Evolutionary conservation across 2,888 invertebrate species (phyloP).

Genomic region (Drosophila neutralis): DNA sequence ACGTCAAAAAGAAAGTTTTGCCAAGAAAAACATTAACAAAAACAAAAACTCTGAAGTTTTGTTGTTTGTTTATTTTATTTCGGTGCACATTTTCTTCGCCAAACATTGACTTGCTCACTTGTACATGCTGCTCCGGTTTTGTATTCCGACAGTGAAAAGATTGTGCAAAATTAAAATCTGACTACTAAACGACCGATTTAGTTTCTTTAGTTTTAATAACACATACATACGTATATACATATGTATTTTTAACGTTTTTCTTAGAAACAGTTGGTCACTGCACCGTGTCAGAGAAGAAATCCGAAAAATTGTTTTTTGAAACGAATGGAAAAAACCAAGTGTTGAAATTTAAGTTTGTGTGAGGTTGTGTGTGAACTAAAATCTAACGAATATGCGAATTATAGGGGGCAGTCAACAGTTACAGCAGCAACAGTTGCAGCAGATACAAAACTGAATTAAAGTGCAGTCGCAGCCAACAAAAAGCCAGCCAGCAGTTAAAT

Average conservation of each 20-base stretch:
- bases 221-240: background rate
- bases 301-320: conserved; percentile 19
- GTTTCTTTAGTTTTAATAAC: conserved; percentile 2
- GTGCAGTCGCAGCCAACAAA: conserved; percentile 39
- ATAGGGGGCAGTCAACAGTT: conserved; percentile 20
- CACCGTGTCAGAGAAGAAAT: conserved; percentile 16
- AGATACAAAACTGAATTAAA: conserved; percentile 42
- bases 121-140: conserved; percentile 43
- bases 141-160: conserved; percentile 30
- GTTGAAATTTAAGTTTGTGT: conserved; percentile 50
- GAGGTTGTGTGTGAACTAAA: conserved; percentile 42
- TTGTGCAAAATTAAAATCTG: conserved; percentile 51
- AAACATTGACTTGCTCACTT: conserved; percentile 37
- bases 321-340: conserved; percentile 37
- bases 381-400: conserved; percentile 51
- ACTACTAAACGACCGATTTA: conserved; percentile 11
- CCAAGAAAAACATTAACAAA: conserved; percentile 68
- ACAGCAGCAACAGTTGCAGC: conserved; percentile 21
- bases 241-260: conserved; percentile 7
- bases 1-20: conserved; percentile 74
- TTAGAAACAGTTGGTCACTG: conserved; percentile 12
- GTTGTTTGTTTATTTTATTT: conserved; percentile 64
- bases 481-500: conserved; percentile 37
- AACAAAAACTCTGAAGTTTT: conserved; percentile 53
- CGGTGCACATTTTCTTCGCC: conserved; percentile 61